Evolutionary conservation across 2,797 vertebrate species (phyloP), one percentile per base, ranked within the genome.

Genomic region (Sebastes iracundus): DNA sequence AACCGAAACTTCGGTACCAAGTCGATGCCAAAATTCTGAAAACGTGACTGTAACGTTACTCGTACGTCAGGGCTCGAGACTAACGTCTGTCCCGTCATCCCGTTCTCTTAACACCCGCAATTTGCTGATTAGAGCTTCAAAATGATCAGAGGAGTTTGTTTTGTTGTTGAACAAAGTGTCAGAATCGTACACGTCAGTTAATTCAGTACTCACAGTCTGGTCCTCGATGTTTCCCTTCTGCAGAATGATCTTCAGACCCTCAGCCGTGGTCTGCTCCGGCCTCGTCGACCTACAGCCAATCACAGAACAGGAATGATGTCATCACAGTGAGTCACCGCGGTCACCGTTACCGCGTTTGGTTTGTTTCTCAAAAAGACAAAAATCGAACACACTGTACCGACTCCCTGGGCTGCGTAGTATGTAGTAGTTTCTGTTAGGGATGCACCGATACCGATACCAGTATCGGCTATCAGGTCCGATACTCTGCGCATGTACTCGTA

Each of bases 211-310:
- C 94, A 98, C 97, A 33, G 0, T 60, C 14, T 96, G 95, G 77
- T 96, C 90, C 92, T 96, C 91, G 49, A 97, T 79, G 4, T 92
- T 90, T 71, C 94, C 97, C 79, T 71, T 61, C 68, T 84, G 68
- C 33, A 98, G 69, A 25, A 13, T 46, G 28, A 98, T 91, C 86
- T 33, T 65, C 68, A 98, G 84, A 18, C 95, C 95, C 77, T 95
- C 95, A 2, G 84, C 69, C 2, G 95, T 96, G 6, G 7, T 84
- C 65, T 88, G 2, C 77, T 87, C 80, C 66, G 3, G 4, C 55
- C 23, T 61, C 18, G 4, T 38, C 1, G 2, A 18, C 27, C 83
- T 92, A 14, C 70, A 80, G 72, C 59, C 75, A 86, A 77, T 72
- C 58, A 81, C 4, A 81, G 13, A 30, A 38, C 62, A 87, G 33